Base-by-base conservation (phyloP, 2,888 invertebrate genomes). In the Lasioglossum zephyrum region DNA sequence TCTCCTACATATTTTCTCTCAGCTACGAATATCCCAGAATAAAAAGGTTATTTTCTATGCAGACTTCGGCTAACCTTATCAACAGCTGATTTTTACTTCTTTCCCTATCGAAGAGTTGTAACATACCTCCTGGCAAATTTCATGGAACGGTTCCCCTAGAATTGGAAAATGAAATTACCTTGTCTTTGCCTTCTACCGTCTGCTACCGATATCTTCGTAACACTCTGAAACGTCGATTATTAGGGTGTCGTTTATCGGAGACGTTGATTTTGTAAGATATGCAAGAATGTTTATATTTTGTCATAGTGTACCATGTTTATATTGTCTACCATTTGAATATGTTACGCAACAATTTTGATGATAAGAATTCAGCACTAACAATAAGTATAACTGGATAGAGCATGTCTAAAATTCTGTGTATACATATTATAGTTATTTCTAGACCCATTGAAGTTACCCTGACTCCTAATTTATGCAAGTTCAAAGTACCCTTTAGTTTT, bases 51-150 rank as follows among this genome's bases (percentile, higher is more conserved):
- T 66, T 66, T 53, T 8, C 66, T 31, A 31, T 66, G 31, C 66
- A 66, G 66, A 66, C 66, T 66, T 66, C 31, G 2, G 16, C 16
- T 66, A 66, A 66, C 63, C 31, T 66, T 31, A 66, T 66, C 63
- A 31, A 66, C 31, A 36, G 63, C 13, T 66, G 13, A 66, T 66
- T 66, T 66, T 66, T 66, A 66, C 31, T 31, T 66, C 63, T 31
- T 66, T 66, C 26, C 63, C 4, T 31, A 2, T 6, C 16, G 36
- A 26, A 31, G 31, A 66, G 31, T 16, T 16, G 31, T 66, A 66
- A 66, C 4, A 16, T 36, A 66, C 31, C 31, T 6, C 66, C 31
- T 16, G 60, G 16, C 66, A 66, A 66, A 66, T 66, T 66, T 66
- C 66, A 31, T 2, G 31, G 13, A 66, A 36, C 66, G 31, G 36